These are phyloP conservation scores for Pipa parva DNA, from an alignment of 2,113 vertebrate species.

Conservation along the genomic window DNA sequence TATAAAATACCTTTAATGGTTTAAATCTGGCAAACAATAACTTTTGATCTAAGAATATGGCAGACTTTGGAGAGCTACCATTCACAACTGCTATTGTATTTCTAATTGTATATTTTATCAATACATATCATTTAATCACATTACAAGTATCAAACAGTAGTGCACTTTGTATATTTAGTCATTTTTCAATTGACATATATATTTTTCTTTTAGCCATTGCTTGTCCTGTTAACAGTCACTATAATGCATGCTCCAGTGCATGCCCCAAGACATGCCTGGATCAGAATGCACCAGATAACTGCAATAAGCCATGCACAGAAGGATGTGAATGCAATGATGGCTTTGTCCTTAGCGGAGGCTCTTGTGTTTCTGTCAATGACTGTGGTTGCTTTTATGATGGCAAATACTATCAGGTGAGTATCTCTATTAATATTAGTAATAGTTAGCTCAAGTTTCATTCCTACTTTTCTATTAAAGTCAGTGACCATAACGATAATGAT, in stretches of 20 bases:
- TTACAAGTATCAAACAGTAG: too few species aligned
- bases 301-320: constrained; percentile 59
- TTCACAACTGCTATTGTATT: too few species aligned
- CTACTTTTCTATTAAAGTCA: too few species aligned
- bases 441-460: too few species aligned
- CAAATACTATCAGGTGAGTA: constrained; percentile 64
- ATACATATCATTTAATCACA: too few species aligned
- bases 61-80: too few species aligned
- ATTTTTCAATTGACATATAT: background rate
- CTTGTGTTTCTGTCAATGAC: constrained; percentile 53
- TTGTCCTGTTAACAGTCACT: constrained; percentile 65
- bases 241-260: constrained; percentile 52
- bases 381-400: constrained; percentile 62
- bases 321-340: constrained; percentile 64
- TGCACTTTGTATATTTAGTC: too few species aligned
- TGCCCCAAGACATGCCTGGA: constrained; percentile 56
- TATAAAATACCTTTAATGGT: too few species aligned
- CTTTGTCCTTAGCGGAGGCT: constrained; percentile 61
- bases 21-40: too few species aligned
- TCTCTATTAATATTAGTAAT: too few species aligned
- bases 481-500: too few species aligned
- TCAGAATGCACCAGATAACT: constrained; percentile 44
- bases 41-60: too few species aligned
- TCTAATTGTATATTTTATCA: constrained; percentile 44
- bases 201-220: constrained; percentile 18